Percentiles rank a stretch among this genome's conserved stretches.
Conservation (phyloP, 2,113 vertebrate species). For the Mystacornis crossleyi region DNA sequence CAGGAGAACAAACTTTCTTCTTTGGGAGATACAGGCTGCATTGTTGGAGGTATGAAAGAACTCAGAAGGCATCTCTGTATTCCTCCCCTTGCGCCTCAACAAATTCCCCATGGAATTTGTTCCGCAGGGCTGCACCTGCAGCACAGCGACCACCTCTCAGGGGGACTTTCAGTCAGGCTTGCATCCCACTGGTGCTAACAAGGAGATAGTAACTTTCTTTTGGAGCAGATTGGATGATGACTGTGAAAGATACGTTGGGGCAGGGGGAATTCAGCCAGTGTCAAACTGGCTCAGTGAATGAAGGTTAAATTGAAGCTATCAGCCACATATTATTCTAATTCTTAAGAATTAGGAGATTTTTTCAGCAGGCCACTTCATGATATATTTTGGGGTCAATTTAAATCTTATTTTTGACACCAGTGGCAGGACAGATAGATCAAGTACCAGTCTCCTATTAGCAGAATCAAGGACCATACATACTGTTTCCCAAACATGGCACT, state of each 20-base stretch:
- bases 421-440: neutral
- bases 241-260: neutral
- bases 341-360: neutral
- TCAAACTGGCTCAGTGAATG: neutral
- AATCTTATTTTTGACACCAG: slow-evolving; percentile 16
- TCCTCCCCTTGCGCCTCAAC: neutral
- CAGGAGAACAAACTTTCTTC: neutral
- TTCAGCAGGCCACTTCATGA: neutral
- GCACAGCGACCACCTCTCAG: neutral
- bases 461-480: neutral
- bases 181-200: neutral
- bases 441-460: neutral
- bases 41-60: neutral
- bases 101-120: neutral
- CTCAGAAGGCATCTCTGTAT: neutral
- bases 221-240: neutral
- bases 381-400: neutral
- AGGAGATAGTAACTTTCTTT: neutral
- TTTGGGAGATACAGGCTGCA: neutral
- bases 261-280: neutral
- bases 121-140: neutral
- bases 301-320: neutral
- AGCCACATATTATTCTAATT: neutral
- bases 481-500: neutral
- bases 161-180: neutral